A percentile compares a stretch with the other conserved stretches of the same genome.
Evolutionary conservation across 2,888 invertebrate genomes (phyloP).

Genomic region (Plebejus melissa): DNA sequence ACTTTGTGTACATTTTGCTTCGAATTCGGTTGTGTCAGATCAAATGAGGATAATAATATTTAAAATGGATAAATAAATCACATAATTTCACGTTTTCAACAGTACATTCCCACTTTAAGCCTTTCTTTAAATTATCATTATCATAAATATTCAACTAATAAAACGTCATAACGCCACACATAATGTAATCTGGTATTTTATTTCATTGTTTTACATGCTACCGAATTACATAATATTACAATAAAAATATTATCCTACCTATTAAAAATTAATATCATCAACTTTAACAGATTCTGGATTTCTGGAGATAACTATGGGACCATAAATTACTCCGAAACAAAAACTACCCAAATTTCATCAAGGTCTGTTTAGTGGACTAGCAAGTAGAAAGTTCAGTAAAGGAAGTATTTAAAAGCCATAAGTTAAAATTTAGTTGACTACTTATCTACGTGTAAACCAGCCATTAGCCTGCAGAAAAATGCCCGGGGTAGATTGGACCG

Average conservation of each 20-base stretch:
- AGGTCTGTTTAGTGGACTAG: too few relatives aligned
- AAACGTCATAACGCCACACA: not conserved
- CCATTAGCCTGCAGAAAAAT: not conserved
- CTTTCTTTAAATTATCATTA: constrained; percentile 1
- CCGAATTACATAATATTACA: not conserved
- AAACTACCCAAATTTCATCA: too few relatives aligned
- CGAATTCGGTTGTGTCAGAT: not conserved
- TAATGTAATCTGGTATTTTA: constrained; percentile 2
- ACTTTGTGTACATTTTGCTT: too few relatives aligned
- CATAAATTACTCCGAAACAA: too few relatives aligned
- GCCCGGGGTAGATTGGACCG: not conserved
- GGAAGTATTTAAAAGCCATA: too few relatives aligned
- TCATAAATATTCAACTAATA: constrained; percentile 4
- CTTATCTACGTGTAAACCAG: too few relatives aligned
- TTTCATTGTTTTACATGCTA: not conserved
- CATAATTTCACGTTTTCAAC: not conserved
- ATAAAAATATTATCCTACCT: not conserved
- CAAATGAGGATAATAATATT: not conserved
- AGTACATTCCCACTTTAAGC: not conserved
- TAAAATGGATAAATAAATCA: not conserved
- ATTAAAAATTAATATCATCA: not conserved
- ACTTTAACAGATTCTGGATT: too few relatives aligned
- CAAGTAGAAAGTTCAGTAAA: too few relatives aligned
- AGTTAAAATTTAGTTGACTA: too few relatives aligned
- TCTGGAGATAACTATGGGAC: too few relatives aligned